These are phyloP conservation scores for Parambassis ranga DNA, from an alignment of 2,797 vertebrate genomes.

Conservation along the genomic window DNA sequence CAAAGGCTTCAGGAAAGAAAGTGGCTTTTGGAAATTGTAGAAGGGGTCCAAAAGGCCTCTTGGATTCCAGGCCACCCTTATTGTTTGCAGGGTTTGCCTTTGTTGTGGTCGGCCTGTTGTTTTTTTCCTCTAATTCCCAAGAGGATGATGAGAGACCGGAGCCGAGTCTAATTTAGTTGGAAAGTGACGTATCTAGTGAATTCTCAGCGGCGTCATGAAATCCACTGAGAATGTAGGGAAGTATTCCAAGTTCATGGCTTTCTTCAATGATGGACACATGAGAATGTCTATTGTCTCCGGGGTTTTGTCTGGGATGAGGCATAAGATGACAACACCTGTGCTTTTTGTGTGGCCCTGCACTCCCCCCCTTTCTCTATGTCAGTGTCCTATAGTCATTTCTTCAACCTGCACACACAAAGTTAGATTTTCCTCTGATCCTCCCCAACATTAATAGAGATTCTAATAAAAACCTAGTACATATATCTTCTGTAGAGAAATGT, in stretches of 20 bases:
- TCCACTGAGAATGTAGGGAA: background rate
- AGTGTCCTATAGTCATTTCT: background rate
- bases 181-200: constrained; percentile 21
- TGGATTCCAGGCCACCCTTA: constrained; percentile 34
- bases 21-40: background rate
- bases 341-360: background rate
- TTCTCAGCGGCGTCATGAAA: constrained; percentile 11
- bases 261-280: constrained; percentile 40
- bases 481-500: background rate
- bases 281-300: constrained; percentile 53
- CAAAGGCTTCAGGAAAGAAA: constrained; percentile 15
- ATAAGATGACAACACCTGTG: constrained; percentile 39
- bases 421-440: background rate
- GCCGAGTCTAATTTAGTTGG: constrained; percentile 6
- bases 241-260: constrained; percentile 2
- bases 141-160: constrained; percentile 24
- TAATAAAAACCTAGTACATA: background rate
- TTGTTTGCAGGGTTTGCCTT: constrained; percentile 46
- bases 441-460: background rate
- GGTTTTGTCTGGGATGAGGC: constrained; percentile 35
- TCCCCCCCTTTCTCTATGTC: constrained; percentile 17
- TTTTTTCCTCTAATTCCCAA: constrained; percentile 27
- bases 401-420: background rate
- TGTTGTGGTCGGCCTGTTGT: constrained; percentile 27
- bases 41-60: constrained; percentile 14